phyloP scores from a whole-genome alignment of 1,140 invertebrate species.

The Globodera rostochiensis region DNA sequence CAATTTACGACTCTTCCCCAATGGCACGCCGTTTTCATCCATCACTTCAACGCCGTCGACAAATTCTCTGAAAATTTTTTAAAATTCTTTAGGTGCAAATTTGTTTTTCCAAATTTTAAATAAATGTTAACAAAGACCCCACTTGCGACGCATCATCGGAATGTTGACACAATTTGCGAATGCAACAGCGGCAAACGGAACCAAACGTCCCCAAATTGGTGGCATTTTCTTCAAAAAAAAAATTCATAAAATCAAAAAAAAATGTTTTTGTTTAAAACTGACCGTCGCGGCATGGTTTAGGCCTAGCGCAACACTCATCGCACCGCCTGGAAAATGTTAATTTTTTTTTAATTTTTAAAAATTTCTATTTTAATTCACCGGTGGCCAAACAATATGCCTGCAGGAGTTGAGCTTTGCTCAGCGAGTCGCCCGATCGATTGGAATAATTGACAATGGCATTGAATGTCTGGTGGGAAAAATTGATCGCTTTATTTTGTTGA shows the following conservation, averaged over 20 bases:
- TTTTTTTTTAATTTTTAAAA: too few species aligned
- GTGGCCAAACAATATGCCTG: too few species aligned
- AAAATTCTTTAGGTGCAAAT: not conserved
- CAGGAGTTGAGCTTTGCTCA: too few species aligned
- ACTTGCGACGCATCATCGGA: conserved; percentile 79
- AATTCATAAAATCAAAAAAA: not conserved
- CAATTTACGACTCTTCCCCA: conserved; percentile 70
- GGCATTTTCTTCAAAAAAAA: conserved; percentile 42
- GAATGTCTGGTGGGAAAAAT: too few species aligned
- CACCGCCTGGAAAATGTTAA: too few species aligned
- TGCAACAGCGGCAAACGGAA: conserved; percentile 84
- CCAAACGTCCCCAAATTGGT: conserved; percentile 69
- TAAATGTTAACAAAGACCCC: conserved; percentile 33
- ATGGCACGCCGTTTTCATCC: conserved; percentile 74
- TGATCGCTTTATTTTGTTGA: not conserved
- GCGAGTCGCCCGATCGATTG: too few species aligned
- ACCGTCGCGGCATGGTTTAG: too few species aligned
- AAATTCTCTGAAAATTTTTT: conserved; percentile 73
- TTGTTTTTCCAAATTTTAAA: conserved; percentile 5
- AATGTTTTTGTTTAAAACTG: too few species aligned
- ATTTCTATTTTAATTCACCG: too few species aligned
- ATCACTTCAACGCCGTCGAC: conserved; percentile 78
- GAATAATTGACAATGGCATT: too few species aligned
- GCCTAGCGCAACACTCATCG: too few species aligned
- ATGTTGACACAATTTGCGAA: conserved; percentile 90